Evolutionary conservation across 1,140 invertebrate species (phyloP), one percentile per base, ranked within the genome.

Genomic region (Notospermus geniculatus): DNA sequence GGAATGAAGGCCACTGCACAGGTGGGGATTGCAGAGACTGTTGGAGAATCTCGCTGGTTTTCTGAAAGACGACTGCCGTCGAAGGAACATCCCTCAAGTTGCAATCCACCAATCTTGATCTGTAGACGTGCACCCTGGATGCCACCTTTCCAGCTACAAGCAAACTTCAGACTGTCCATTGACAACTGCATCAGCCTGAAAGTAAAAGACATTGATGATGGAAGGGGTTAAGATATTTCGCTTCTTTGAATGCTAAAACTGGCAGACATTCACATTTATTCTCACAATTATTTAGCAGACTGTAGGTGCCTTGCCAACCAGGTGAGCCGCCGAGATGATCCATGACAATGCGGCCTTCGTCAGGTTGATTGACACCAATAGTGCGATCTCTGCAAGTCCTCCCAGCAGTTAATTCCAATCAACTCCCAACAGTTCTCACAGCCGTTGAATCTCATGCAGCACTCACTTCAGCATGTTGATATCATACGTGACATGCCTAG

Each of bases 11-110:
- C 83, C 28, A 90, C 74, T 41, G 79, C 79, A 71, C 87, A 86
- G 19, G 84, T 71, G 2, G 88, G 88, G 22, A 85, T 80, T n/a
- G 79, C 64, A 54, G 83, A 81, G 46, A 88, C 83, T 66, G 81
- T 87, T 7, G 87, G 83, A 0, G 87, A 87, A 66, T 87, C 85
- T 41, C 82, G 69, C 46, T 77, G 77, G 65, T 86, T 87, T 62
- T 85, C 83, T 11, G 80, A 77, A 13, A 90, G 75, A 56, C 80
- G 78, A 5, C 71, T 72, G 17, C 87, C 87, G 77, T 88, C 85
- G 76, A 91, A 88, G 1, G 82, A 72, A 64, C 87, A 88, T 1
- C 89, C 88, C 80, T 90, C 88, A 28, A 91, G 78, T 59, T 86
- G 81, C 7, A 91, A 72, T 15, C 86, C 85, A 15, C 80, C 81